Evolutionary conservation across 2,113 vertebrate genomes (phyloP).

Genomic region (Marmota flaviventris): DNA sequence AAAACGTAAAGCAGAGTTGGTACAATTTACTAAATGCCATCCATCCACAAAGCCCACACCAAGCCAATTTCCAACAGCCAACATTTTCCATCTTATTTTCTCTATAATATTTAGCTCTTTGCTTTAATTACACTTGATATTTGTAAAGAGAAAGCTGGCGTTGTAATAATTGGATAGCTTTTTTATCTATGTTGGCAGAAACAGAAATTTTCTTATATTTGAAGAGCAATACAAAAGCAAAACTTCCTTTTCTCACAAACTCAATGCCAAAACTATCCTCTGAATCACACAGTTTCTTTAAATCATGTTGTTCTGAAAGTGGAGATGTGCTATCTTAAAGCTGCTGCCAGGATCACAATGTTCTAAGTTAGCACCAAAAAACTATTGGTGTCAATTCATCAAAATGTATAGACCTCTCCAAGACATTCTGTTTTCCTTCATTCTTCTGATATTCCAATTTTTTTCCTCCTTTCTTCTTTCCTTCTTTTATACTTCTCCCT

Average conservation of each 20-base stretch:
- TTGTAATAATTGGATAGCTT: slow-evolving; percentile 71
- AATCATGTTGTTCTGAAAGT: slow-evolving; percentile 69
- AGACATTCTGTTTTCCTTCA: neutral
- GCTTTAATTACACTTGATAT: slow-evolving; percentile 76
- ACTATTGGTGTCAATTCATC: neutral
- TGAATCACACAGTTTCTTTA: slow-evolving; percentile 63
- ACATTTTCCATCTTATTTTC: slow-evolving; percentile 79
- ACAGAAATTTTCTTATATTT: slow-evolving; percentile 71
- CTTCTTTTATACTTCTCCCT: neutral
- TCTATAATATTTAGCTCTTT: slow-evolving; percentile 78
- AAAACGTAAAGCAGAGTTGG: slow-evolving; percentile 65
- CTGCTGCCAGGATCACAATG: slow-evolving; percentile 40
- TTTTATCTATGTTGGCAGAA: slow-evolving; percentile 76
- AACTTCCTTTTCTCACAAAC: slow-evolving; percentile 69
- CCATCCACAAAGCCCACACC: slow-evolving; percentile 72
- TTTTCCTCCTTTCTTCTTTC: neutral
- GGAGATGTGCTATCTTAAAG: slow-evolving; percentile 49
- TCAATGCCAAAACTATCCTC: slow-evolving; percentile 73
- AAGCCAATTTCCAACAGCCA: slow-evolving; percentile 73
- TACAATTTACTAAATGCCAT: slow-evolving; percentile 73
- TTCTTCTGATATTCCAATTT: neutral
- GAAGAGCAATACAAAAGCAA: slow-evolving; percentile 66
- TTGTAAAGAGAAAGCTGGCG: slow-evolving; percentile 77
- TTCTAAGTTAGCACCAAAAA: slow-evolving; percentile 13
- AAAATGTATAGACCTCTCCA: neutral